Base-by-base conservation (phyloP, 2,888 invertebrate species). In the Parochlus steinenii region DNA sequence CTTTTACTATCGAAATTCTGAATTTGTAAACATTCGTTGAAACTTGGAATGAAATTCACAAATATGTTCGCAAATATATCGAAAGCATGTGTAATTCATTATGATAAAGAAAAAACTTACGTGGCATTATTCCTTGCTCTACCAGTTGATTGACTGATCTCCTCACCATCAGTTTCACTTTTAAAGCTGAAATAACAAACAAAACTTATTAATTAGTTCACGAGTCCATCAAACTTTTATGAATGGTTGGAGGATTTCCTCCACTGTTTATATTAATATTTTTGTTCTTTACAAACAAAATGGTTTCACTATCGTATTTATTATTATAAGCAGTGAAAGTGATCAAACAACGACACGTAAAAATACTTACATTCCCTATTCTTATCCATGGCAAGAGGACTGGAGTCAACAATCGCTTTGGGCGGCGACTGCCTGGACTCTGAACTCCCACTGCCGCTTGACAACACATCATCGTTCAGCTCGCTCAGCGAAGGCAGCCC, bases 121-220 rank as follows among this genome's bases (percentile, higher is more conserved):
- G 85, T 55, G 95, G 93, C 76, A 95, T 86, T 55, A 97, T 95
- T 62, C 95, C 95, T 69, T 93, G 92, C 48, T 86, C 92, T 50
- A 93, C 90, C 50, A 95, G 72, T 65, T 93, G 92, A 62, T 81
- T 87, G 57, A 90, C 78, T 42, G 93, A 90, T 53, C 92, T 70
- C 58, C 95, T 70, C 62, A 89, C 74, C 81, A 92, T 83, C 63
- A 95, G 66, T 68, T 93, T 95, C 62, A 92, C 83, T 71, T 93
- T 92, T 56, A 95, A 71, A 53, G 93, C 95, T 95, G 76, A 46
- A 75, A 70, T 4, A 10, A 6, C 8, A 31, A 31, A 18, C n/a
- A 8, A 31, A 31, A 19, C n/a, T 18, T 19, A 31, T 6, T 6
- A 31, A 17, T 5, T n/a, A n/a, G n/a, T n/a, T n/a, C n/a, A n/a